phyloP scores from a whole-genome alignment of 1,140 invertebrate species.

The Hormaphis cornu region DNA sequence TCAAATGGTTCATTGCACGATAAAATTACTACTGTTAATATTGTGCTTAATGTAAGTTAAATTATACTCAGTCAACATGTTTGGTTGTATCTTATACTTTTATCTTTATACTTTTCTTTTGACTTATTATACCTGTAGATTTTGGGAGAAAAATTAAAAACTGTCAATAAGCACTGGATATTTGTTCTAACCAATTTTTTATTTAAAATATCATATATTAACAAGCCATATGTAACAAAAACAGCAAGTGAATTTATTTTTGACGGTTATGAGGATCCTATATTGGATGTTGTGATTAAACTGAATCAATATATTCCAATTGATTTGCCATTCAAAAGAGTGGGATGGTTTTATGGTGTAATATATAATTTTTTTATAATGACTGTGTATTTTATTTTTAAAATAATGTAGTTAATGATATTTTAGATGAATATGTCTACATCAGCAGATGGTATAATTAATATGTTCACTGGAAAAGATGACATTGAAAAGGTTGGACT shows the following conservation, averaged over 20 bases:
- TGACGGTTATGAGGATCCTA: constrained; percentile 22
- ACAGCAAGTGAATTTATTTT: constrained; percentile 7
- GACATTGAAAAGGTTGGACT: constrained; percentile 54
- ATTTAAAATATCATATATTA: constrained; percentile 2
- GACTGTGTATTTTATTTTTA: not conserved
- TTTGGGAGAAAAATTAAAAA: constrained; percentile 15
- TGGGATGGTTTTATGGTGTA: constrained; percentile 22
- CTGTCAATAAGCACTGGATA: not conserved
- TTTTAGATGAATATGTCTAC: constrained; percentile 18
- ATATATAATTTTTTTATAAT: constrained; percentile 26
- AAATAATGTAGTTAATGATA: not conserved
- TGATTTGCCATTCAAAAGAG: constrained; percentile 38
- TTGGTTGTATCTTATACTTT: not conserved
- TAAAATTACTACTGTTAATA: constrained; percentile 67
- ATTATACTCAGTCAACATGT: not conserved
- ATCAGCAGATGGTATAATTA: constrained; percentile 43
- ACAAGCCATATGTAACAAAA: not conserved
- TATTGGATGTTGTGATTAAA: not conserved
- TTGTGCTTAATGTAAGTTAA: constrained; percentile 64
- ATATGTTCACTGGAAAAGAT: constrained; percentile 58
- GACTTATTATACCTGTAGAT: not conserved
- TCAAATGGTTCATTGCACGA: constrained; percentile 69
- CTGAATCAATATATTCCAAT: constrained; percentile 10
- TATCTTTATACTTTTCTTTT: not conserved
- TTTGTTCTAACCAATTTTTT: not conserved